Base-by-base conservation (phyloP, 2,888 invertebrate genomes). In the Trissoscelio sp. region DNA sequence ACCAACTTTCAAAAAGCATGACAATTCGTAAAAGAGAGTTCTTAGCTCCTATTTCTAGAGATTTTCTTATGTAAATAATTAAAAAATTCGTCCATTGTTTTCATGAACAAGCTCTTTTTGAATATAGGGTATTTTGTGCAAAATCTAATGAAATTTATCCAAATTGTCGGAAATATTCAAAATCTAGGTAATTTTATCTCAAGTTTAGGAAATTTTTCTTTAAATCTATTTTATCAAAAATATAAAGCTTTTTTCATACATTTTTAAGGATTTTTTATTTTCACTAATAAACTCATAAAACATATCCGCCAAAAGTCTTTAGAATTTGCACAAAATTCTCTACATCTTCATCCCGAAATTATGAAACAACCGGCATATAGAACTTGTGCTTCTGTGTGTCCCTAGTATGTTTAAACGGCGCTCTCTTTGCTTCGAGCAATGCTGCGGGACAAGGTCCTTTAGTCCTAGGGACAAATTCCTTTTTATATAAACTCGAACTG, bases 311-410 rank as follows among this genome's bases (percentile, higher is more conserved):
- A n/a, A n/a, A n/a, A n/a, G n/a, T n/a, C n/a, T 34, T 18, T 44
- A 44, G 16, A 64, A 20, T 14, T 69, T 62, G 44, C 14, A 24
- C n/a, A 55, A 53, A 48, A 37, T 60, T 60, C 34, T 31, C 39
- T 48, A 20, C 16, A n/a, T 14, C 5, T 3, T 18, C 14, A 0
- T 18, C n/a, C 1, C n/a, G 3, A 9, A n/a, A 24, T 55, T 79
- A 67, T 6, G 82, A 75, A 79, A 94, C 93, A 89, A 94, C 94
- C 1, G 95, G 93, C 89, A 96, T 93, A 90, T 96, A 97, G 91
- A 96, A 97, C 90, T 96, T 96, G 91, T 97, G 97, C 88, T 96
- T 95, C 85, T 95, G 95, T 9, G 97, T 96, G 90, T 97, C 96
- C 82, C 96, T 93, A 22, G 96, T 96, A 88, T 97, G 96, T 91